Conservation (phyloP, 2,888 invertebrate genomes). For the Heteromurus nitidus region DNA sequence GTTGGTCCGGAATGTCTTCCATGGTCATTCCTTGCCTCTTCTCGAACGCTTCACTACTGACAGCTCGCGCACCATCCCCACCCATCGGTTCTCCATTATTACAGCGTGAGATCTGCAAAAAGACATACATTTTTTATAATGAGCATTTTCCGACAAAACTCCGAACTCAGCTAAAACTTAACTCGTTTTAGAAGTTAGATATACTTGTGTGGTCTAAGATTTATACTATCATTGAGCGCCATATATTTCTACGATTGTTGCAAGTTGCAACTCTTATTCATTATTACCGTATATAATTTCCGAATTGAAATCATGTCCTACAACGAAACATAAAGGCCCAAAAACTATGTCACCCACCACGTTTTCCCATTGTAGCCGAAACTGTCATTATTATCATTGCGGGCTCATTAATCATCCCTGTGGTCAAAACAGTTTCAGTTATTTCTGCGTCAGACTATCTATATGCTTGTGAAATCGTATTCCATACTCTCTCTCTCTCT, state of each 20-base stretch:
- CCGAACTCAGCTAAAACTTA: too few species aligned
- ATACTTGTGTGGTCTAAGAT: too few species aligned
- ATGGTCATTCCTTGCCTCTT: slow-evolving; percentile 70
- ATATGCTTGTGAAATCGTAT: too few species aligned
- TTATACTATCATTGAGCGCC: too few species aligned
- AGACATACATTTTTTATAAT: too few species aligned
- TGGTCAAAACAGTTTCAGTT: slow-evolving; percentile 21
- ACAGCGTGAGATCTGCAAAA: slow-evolving; percentile 48
- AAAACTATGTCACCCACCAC: slow-evolving; percentile 13
- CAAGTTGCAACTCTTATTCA: too few species aligned
- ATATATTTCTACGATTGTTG: too few species aligned
- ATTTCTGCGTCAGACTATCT: too few species aligned
- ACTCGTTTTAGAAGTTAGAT: too few species aligned
- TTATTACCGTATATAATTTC: not conserved
- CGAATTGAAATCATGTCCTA: not conserved
- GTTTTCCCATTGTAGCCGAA: not conserved
- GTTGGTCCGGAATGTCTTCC: slow-evolving; percentile 71
- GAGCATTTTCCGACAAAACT: too few species aligned
- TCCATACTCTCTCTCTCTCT: too few species aligned
- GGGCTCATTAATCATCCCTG: slow-evolving; percentile 51
- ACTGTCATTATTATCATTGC: slow-evolving; percentile 6
- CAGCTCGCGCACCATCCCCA: slow-evolving; percentile 33
- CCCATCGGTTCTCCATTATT: slow-evolving; percentile 17
- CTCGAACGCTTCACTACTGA: slow-evolving; percentile 54
- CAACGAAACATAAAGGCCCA: not conserved